Evolutionary conservation across 1,140 invertebrate genomes (phyloP).

Genomic region (Trissolcus basalis): DNA sequence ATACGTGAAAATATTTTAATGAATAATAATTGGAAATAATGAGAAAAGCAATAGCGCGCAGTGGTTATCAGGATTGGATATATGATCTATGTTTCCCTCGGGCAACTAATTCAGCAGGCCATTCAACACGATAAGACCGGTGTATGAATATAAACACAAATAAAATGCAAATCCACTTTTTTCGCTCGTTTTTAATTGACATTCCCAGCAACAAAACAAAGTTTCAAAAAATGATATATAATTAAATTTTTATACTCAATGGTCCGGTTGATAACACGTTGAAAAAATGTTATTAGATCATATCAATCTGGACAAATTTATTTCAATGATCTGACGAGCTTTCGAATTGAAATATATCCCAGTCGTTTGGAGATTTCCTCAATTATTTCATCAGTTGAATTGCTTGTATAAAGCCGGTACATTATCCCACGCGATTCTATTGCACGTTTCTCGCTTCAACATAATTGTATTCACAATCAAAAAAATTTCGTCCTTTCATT

Average conservation of each 20-base stretch:
- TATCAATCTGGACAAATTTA: slow-evolving; percentile 2
- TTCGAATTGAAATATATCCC: slow-evolving; percentile 10
- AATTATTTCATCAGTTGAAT: slow-evolving; percentile 40
- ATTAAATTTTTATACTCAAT: no score
- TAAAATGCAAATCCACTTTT: slow-evolving; percentile 8
- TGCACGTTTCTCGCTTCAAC: neutral
- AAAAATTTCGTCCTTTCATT: no score
- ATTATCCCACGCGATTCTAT: slow-evolving; percentile 25
- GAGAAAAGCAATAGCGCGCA: slow-evolving; percentile 30
- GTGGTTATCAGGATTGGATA: slow-evolving; percentile 43
- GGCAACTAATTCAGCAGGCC: slow-evolving; percentile 33
- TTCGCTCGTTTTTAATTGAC: no score
- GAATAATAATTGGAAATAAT: slow-evolving; percentile 52
- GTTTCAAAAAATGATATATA: neutral
- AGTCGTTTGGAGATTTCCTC: slow-evolving; percentile 42
- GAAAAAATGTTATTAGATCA: neutral
- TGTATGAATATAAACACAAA: slow-evolving; percentile 13
- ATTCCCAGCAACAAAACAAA: neutral
- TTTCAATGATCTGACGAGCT: slow-evolving; percentile 1
- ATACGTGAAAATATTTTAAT: slow-evolving; percentile 28
- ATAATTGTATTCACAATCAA: no score
- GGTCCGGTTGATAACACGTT: no score
- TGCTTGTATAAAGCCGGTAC: slow-evolving; percentile 11
- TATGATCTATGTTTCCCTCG: slow-evolving; percentile 35
- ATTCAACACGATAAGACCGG: slow-evolving; percentile 35